These are phyloP conservation scores for Pocillopora verrucosa DNA, from an alignment of 64 coral and sea anemone species.

Conservation along the genomic window DNA sequence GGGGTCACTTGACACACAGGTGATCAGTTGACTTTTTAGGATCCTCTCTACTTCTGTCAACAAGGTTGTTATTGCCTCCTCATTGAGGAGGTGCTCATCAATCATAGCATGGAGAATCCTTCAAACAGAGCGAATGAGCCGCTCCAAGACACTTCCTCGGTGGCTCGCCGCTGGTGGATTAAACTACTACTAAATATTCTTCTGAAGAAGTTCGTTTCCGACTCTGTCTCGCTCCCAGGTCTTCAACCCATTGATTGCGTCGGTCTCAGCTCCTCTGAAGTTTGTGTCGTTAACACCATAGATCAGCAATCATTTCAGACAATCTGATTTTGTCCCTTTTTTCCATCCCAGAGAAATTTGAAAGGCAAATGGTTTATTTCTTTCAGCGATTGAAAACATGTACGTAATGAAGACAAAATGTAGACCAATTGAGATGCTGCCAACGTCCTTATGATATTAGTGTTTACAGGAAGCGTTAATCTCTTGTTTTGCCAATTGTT, in stretches of 20 bases:
- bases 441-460: too few species aligned
- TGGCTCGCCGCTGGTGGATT: conserved; percentile 32
- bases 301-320: too few species aligned
- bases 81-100: conserved; percentile 19
- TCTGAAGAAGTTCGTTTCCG: not conserved
- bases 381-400: too few species aligned
- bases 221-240: conserved; percentile 35
- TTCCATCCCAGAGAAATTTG: too few species aligned
- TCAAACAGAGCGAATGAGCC: conserved; percentile 32
- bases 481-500: too few species aligned
- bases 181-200: conserved; percentile 25
- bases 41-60: conserved; percentile 36
- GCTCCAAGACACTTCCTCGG: conserved; percentile 51
- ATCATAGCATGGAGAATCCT: conserved; percentile 29
- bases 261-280: conserved; percentile 31
- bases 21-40: conserved; percentile 43
- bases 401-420: too few species aligned
- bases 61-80: conserved; percentile 5
- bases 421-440: too few species aligned
- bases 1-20: conserved; percentile 44
- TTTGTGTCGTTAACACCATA: conserved; percentile 50
- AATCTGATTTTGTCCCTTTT: too few species aligned
- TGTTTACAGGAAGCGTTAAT: too few species aligned
- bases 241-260: conserved; percentile 34
- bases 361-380: too few species aligned